Percentiles rank a stretch among this genome's conserved stretches.
Evolutionary conservation across 2,888 invertebrate genomes (phyloP).

Genomic region (Parnassius glacialis): DNA sequence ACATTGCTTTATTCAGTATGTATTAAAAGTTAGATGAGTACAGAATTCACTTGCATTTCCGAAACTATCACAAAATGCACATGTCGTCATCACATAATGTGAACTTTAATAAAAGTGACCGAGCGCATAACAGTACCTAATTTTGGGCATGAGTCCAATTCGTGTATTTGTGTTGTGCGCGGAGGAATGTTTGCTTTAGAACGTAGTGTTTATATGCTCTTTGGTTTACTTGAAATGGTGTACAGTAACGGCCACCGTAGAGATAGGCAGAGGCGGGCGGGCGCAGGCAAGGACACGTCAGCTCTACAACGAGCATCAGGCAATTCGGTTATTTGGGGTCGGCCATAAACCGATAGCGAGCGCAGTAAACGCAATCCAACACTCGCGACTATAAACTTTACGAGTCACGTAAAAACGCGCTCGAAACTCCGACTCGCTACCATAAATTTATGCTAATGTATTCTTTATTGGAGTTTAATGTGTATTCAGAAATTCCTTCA

Average conservation of each 20-base stretch:
- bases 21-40: too few species aligned
- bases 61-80: slow-evolving; percentile 16
- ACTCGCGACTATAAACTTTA: slow-evolving; percentile 81
- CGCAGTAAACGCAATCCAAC: slow-evolving; percentile 80
- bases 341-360: slow-evolving; percentile 77
- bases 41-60: not conserved
- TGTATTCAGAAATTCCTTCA: slow-evolving; percentile 80
- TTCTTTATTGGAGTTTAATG: slow-evolving; percentile 82
- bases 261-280: not conserved
- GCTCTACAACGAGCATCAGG: slow-evolving; percentile 61
- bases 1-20: too few species aligned
- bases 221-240: slow-evolving; percentile 2
- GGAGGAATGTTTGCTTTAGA: not conserved
- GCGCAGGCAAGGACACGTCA: slow-evolving; percentile 42
- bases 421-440: slow-evolving; percentile 77
- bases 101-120: slow-evolving; percentile 15
- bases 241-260: slow-evolving; percentile 33
- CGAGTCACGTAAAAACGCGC: slow-evolving; percentile 81
- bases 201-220: too few species aligned
- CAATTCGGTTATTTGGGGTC: slow-evolving; percentile 80
- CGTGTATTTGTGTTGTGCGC: slow-evolving; percentile 12
- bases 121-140: slow-evolving; percentile 10
- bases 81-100: slow-evolving; percentile 1
- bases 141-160: slow-evolving; percentile 64
- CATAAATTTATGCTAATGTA: slow-evolving; percentile 82